Evolutionary conservation across 2,797 vertebrate species (phyloP).

Genomic region (Rhinogobio ventralis): DNA sequence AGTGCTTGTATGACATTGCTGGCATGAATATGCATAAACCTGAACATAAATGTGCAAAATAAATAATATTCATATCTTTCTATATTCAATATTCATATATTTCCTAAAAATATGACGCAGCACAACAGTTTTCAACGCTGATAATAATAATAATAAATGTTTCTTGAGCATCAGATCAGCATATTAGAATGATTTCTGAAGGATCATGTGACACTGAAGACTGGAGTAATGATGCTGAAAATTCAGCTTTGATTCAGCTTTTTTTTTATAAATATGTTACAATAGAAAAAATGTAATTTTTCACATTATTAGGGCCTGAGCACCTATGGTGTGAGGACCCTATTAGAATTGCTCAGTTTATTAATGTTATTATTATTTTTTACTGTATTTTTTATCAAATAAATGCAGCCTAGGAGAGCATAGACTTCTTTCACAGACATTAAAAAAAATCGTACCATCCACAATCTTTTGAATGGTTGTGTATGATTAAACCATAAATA

Average conservation of each 20-base stretch:
- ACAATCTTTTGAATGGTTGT: background rate
- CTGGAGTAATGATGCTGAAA: background rate
- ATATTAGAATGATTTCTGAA: background rate
- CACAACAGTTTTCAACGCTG: background rate
- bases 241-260: background rate
- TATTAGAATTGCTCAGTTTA: too few species aligned
- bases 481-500: background rate
- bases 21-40: background rate
- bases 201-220: background rate
- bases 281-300: too few species aligned
- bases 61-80: background rate
- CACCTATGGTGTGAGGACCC: too few species aligned
- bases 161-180: background rate
- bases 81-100: background rate
- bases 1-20: background rate
- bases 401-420: background rate
- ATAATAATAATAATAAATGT: too few species aligned
- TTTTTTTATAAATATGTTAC: too few species aligned
- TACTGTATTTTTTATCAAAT: background rate
- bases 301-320: too few species aligned
- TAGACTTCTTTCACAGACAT: background rate
- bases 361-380: too few species aligned
- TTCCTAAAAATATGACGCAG: background rate
- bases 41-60: background rate
- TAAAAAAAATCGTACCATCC: rapidly evolving